phyloP scores from a whole-genome alignment of 1,140 invertebrate genomes.

The Philopotamus ludificatus region DNA sequence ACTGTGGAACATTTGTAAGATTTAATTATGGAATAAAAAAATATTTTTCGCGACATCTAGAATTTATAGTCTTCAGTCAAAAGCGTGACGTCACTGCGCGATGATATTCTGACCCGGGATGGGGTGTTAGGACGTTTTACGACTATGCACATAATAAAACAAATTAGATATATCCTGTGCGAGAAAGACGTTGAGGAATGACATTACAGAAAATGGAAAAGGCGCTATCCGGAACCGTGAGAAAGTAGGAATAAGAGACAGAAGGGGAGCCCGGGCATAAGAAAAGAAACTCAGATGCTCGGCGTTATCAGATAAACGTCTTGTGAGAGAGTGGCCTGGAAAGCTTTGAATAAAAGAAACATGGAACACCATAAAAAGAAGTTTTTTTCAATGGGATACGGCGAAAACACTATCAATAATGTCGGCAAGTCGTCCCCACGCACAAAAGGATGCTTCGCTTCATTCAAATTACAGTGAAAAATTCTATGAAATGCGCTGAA shows the following conservation, averaged over 20 bases:
- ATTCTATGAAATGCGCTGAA: too few relatives aligned
- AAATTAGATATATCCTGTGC: background rate
- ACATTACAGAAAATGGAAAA: slow-evolving; percentile 7
- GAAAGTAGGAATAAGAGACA: background rate
- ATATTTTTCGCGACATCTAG: background rate
- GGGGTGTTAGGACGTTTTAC: too few relatives aligned
- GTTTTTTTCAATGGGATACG: slow-evolving; percentile 16
- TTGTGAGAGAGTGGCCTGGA: slow-evolving; percentile 16
- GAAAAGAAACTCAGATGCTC: slow-evolving; percentile 1
- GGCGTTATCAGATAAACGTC: slow-evolving; percentile 23
- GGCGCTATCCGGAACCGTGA: background rate
- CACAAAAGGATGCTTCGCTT: slow-evolving; percentile 20
- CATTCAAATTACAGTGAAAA: too few relatives aligned
- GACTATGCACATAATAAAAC: background rate
- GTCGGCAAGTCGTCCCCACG: slow-evolving; percentile 23
- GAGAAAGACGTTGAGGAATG: slow-evolving; percentile 22
- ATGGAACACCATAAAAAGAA: slow-evolving; percentile 25
- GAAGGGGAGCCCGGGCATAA: background rate
- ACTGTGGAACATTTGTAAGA: background rate
- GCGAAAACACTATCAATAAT: slow-evolving; percentile 36
- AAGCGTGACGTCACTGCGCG: too few relatives aligned
- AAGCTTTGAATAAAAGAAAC: slow-evolving; percentile 40
- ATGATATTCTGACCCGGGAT: too few relatives aligned
- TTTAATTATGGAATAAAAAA: background rate
- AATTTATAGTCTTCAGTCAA: too few relatives aligned